A percentile compares a stretch with the other conserved stretches of the same genome.
phyloP scores from a whole-genome alignment of 2,888 invertebrate genomes.

The Tenthredo notha region DNA sequence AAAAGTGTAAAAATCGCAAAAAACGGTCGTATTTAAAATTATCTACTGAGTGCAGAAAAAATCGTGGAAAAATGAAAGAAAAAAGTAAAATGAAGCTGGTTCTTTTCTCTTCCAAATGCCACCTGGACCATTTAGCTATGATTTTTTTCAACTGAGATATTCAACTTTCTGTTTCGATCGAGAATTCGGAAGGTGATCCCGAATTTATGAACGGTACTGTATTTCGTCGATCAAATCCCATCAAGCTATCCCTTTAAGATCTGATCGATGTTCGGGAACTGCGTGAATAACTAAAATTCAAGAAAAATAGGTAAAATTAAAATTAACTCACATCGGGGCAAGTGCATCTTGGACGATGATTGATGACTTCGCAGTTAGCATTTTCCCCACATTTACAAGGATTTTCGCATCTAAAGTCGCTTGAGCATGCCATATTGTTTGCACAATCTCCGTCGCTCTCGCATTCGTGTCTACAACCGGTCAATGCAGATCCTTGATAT shows the following conservation, averaged over 20 bases:
- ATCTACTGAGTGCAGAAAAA: no score
- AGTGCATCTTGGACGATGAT: conserved; percentile 89
- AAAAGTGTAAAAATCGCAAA: no score
- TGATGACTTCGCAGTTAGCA: conserved; percentile 88
- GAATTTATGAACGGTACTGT: no score
- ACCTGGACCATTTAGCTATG: no score
- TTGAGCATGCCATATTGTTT: conserved; percentile 84
- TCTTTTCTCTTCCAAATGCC: no score
- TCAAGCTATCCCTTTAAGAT: neutral
- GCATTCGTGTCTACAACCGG: conserved; percentile 91
- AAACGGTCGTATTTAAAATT: no score
- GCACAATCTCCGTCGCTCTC: conserved; percentile 89
- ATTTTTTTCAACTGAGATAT: no score
- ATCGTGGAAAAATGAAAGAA: no score
- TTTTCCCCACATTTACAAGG: conserved; percentile 91
- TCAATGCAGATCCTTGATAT: conserved; percentile 87
- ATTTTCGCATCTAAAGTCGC: conserved; percentile 87
- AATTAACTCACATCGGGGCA: conserved; percentile 85
- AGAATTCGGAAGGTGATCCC: no score
- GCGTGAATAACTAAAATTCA: neutral
- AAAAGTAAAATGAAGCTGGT: no score
- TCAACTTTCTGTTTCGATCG: no score
- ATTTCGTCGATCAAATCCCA: neutral
- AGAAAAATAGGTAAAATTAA: neutral
- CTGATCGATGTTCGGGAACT: neutral